Evolutionary conservation across 2,888 invertebrate species (phyloP).

Genomic region (Agrochola lychnidis): DNA sequence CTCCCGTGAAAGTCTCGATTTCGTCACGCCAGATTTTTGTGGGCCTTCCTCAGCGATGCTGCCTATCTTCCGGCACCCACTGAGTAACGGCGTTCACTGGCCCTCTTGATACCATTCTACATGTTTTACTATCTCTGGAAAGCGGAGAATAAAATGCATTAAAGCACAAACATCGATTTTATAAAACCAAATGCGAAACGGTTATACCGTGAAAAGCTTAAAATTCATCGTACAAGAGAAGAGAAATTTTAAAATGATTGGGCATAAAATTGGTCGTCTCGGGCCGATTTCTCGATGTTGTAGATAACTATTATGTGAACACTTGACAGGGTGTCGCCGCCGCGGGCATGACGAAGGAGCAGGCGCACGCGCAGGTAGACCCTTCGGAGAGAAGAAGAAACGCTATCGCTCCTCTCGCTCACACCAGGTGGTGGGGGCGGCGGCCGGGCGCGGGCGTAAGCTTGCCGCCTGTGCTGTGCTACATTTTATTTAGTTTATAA

Average conservation of each 20-base stretch:
- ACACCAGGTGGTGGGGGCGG: conserved; percentile 88
- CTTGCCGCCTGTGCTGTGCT: conserved; percentile 88
- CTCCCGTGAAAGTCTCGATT: not conserved
- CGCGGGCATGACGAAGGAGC: conserved; percentile 82
- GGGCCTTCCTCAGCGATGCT: too few species aligned
- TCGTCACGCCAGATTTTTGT: not conserved
- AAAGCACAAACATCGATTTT: not conserved
- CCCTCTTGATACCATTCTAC: too few species aligned
- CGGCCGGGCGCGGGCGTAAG: conserved; percentile 84
- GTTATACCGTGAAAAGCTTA: conserved; percentile 15
- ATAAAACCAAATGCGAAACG: conserved; percentile 17
- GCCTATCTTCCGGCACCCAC: not conserved
- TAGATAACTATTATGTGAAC: conserved; percentile 85
- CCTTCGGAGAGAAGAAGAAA: conserved; percentile 72
- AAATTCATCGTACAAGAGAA: conserved; percentile 36
- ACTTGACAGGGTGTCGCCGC: conserved; percentile 88
- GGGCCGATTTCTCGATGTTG: conserved; percentile 74
- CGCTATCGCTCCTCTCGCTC: conserved; percentile 75
- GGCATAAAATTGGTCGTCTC: conserved; percentile 68
- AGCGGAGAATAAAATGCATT: not conserved
- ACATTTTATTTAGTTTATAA: conserved; percentile 91
- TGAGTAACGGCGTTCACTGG: too few species aligned
- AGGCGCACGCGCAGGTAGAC: conserved; percentile 89
- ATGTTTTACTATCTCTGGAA: not conserved
- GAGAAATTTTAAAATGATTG: conserved; percentile 64